Percentiles rank a stretch among this genome's conserved stretches.
phyloP scores from a whole-genome alignment of 2,113 vertebrate genomes.

The Alethe diademata region DNA sequence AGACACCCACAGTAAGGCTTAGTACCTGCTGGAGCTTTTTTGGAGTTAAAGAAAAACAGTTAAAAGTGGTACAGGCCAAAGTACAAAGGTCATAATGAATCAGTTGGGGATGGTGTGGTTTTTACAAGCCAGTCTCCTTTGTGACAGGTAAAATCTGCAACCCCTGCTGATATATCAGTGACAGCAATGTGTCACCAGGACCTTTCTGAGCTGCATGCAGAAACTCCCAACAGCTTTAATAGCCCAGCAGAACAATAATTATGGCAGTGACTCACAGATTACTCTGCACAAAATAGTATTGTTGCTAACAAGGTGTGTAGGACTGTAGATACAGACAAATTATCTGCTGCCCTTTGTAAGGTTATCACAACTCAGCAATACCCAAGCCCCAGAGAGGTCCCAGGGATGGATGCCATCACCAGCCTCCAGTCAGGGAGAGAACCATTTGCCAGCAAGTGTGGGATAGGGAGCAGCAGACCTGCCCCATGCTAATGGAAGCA shows the following conservation, averaged over 20 bases:
- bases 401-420: fast-evolving
- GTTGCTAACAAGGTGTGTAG: neutral
- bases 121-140: neutral
- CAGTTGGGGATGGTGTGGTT: neutral
- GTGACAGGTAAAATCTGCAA: neutral
- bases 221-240: fast-evolving
- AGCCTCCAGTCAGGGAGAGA: neutral
- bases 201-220: neutral
- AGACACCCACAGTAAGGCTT: neutral
- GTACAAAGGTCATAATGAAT: neutral
- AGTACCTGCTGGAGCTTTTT: neutral
- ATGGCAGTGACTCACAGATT: neutral
- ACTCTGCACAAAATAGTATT: neutral
- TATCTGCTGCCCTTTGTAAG: neutral
- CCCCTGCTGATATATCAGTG: fast-evolving
- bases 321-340: fast-evolving
- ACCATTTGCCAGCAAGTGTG: neutral
- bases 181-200: neutral
- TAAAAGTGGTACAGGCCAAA: neutral
- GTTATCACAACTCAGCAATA: neutral
- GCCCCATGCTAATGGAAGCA: neutral
- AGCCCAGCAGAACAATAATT: neutral
- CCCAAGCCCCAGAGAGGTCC: neutral
- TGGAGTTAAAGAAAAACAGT: neutral
- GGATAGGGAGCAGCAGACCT: neutral